Base-by-base conservation (phyloP, 1,140 invertebrate genomes). In the Procambarus virginalis region DNA sequence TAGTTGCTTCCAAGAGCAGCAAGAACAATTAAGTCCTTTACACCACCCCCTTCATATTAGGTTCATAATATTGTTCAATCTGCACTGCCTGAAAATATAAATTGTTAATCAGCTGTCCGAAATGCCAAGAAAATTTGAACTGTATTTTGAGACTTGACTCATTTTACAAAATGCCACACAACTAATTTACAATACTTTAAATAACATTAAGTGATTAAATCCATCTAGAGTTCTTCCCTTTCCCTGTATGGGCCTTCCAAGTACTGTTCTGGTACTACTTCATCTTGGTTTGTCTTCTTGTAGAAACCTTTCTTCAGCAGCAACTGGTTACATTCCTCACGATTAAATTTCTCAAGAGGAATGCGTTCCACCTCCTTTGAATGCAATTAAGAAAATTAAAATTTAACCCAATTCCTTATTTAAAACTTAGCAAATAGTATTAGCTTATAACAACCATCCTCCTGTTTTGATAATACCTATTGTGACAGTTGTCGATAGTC, bases 251-350 rank as follows among this genome's bases (percentile, higher is more conserved):
- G 93, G 12, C 93, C 93, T 78, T 93, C 89, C 86, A 91, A 85
- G 84, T 89, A 93, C 68, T 93, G 84, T 46, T 92, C 92, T 17
- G 93, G 93, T 45, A 93, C 92, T 46, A 92, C 91, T 20, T 93
- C 93, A 9, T 93, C 91, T 49, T 91, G 84, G 12, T 22, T 79
- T 5, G 83, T 77, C 88, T 93, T 94, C 84, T 93, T 94, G 83
- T 94, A 95, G 89, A 97, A 97, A 9, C 96, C 96, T 92, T 95
- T 95, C 10, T 94, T 94, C 70, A 94, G 76, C 12, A 97, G 91
- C 4, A 97, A 93, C 22, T 96, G 94, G 93, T 97, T 96, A 92
- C 96, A 97, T 92, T 96, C 95, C n/a, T 95, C 92, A 20, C 96
- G 94, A 51, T 93, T 95, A 10, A 96, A 93, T 14, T 94, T 93